Evolutionary conservation across 1,140 invertebrate species (phyloP), one percentile per base, ranked within the genome.

Genomic region (Drosophila nasuta): DNA sequence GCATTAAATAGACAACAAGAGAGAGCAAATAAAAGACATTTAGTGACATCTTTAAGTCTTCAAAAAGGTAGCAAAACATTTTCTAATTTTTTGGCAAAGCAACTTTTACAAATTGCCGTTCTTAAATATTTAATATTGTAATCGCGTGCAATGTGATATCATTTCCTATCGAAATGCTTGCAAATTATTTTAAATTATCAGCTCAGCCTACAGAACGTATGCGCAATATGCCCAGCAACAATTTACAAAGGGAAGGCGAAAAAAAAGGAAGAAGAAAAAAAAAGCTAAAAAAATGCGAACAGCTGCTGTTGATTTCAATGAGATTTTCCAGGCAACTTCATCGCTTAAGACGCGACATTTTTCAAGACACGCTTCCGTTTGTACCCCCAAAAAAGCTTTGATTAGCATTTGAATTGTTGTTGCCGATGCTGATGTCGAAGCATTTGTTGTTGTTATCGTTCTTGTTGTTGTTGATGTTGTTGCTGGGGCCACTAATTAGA

Each of bases 241-340:
- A 8, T 38, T 38, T 7, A 49, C 20, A 25, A 25, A 25, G 20
- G 20, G 15, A 7, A 28, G 7, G 25, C 4, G 6, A 1, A 54
- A 10, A n/a, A 4, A 15, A 25, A 10, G n/a, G 7, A 15, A 25
- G 10, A 46, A 13, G 7, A 46, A 66, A 48, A 17, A n/a, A 30
- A 56, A 30, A 30, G 15, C 0, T 35, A 45, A 33, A 48, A 35
- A 74, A 75, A 51, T 38, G 30, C 5, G 7, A 57, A 70, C 72
- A 78, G 78, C 82, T 85, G 75, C 82, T 81, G 81, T 59, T 69
- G 49, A 66, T 75, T 65, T 62, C 60, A 65, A 65, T 82, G 78
- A 62, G 71, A 87, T 82, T 87, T 87, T 87, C 79, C 83, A 82
- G 78, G 60, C 83, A 87, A 87, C 83, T 88, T 77, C 73, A 72